phyloP scores from a whole-genome alignment of 1,140 invertebrate species.

The Drosophila pseudoobscura region DNA sequence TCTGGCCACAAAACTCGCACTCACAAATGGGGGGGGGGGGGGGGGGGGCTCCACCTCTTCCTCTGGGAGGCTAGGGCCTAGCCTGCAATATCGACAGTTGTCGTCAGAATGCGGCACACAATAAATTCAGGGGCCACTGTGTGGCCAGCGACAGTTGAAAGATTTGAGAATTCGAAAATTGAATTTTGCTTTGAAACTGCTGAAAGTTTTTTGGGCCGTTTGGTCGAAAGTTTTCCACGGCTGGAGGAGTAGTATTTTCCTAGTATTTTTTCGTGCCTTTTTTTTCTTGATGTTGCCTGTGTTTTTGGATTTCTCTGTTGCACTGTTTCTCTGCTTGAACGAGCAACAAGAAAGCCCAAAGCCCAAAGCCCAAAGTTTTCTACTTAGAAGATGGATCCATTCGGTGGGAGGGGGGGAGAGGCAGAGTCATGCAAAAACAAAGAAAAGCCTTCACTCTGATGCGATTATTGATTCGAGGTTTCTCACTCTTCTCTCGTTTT shows the following conservation, averaged over 20 bases:
- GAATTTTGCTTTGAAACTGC: conserved; percentile 48
- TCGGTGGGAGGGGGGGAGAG: conserved; percentile 10
- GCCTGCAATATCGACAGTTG: conserved; percentile 61
- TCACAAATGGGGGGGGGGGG: not conserved
- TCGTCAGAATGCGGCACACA: conserved; percentile 53
- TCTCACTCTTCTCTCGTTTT: conserved; percentile 6
- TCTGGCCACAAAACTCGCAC: conserved; percentile 16
- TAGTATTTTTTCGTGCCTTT: not conserved
- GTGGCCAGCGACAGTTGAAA: conserved; percentile 23
- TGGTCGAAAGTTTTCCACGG: conserved; percentile 58
- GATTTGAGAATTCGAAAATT: conserved; percentile 68
- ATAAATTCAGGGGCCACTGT: conserved; percentile 49
- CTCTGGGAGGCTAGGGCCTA: not conserved
- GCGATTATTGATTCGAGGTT: conserved; percentile 71
- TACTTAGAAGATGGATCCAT: conserved; percentile 64
- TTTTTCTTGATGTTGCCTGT: conserved; percentile 7
- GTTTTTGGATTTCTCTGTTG: conserved; percentile 10
- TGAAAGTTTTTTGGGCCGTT: conserved; percentile 36
- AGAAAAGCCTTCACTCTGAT: conserved; percentile 28
- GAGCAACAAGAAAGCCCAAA: conserved; percentile 13
- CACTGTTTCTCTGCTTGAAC: conserved; percentile 45
- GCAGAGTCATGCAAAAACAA: conserved; percentile 44
- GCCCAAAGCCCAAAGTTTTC: conserved; percentile 47
- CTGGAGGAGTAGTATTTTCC: not conserved
- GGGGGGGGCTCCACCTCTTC: conserved; percentile 1